phyloP scores from a whole-genome alignment of 2,888 invertebrate genomes.

The Argynnis bischoffii region DNA sequence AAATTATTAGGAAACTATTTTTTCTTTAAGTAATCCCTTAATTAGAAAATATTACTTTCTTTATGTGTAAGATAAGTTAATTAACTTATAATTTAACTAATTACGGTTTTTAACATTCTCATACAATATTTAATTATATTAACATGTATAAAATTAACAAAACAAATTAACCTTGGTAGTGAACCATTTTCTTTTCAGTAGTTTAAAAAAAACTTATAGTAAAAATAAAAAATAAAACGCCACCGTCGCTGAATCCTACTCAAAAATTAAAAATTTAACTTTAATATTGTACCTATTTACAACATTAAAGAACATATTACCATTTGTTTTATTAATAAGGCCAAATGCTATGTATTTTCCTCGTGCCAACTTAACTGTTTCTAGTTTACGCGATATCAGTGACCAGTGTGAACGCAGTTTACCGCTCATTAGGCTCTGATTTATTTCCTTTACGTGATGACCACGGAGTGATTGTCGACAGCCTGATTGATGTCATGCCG shows the following conservation, averaged over 20 bases:
- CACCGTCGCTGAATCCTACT: constrained; percentile 18
- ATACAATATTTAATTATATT: too few species aligned
- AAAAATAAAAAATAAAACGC: neutral
- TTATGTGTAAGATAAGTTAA: too few species aligned
- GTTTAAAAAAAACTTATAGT: neutral
- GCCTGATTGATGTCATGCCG: constrained; percentile 62
- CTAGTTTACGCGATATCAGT: constrained; percentile 31
- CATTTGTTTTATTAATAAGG: neutral
- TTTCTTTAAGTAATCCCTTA: too few species aligned
- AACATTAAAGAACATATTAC: constrained; percentile 4
- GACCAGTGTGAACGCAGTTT: constrained; percentile 45
- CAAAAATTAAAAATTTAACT: too few species aligned
- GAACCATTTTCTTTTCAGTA: neutral
- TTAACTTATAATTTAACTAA: too few species aligned
- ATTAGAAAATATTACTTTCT: too few species aligned
- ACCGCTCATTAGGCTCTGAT: constrained; percentile 54
- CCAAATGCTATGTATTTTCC: constrained; percentile 15
- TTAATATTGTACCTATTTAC: neutral
- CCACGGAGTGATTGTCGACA: constrained; percentile 55
- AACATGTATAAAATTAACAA: too few species aligned
- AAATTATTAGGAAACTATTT: too few species aligned
- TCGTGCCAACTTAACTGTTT: constrained; percentile 29
- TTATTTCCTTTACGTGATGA: constrained; percentile 65
- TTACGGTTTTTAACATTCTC: too few species aligned
- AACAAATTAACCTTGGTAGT: neutral